These are phyloP conservation scores for Alectura lathami DNA, from an alignment of 2,113 vertebrate genomes.

Conservation along the genomic window DNA sequence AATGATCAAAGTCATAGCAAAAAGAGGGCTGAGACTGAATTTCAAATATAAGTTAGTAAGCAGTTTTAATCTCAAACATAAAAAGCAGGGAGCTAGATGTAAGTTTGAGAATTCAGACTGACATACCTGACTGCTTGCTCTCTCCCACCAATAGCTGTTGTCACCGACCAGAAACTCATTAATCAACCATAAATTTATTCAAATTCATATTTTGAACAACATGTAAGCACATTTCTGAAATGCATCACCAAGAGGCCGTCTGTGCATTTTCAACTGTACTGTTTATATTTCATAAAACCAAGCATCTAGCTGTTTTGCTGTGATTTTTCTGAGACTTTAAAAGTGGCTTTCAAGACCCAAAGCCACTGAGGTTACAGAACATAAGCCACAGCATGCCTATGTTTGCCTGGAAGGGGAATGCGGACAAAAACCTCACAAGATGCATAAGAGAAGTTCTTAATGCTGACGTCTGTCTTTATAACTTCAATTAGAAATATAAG, in stretches of 20 bases:
- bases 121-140: neutral
- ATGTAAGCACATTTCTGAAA: slow-evolving; percentile 56
- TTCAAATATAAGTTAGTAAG: slow-evolving; percentile 29
- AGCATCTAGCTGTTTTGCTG: slow-evolving; percentile 55
- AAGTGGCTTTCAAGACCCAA: slow-evolving; percentile 35
- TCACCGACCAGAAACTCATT: slow-evolving; percentile 39
- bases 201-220: slow-evolving; percentile 67
- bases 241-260: slow-evolving; percentile 58
- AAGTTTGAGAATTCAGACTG: neutral
- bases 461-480: neutral
- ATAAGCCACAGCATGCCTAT: slow-evolving; percentile 13
- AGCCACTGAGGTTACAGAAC: neutral
- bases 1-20: neutral
- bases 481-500: neutral
- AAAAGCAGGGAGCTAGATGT: neutral
- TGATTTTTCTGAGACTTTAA: slow-evolving; percentile 49
- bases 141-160: neutral
- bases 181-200: slow-evolving; percentile 48
- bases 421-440: neutral
- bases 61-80: neutral
- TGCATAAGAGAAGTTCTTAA: neutral
- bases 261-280: slow-evolving; percentile 43
- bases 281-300: slow-evolving; percentile 60
- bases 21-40: neutral
- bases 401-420: slow-evolving; percentile 8